A percentile compares a stretch with the other conserved stretches of the same genome.
These are phyloP conservation scores for Tetheella fluctuosa DNA, from an alignment of 2,888 invertebrate species.

Conservation along the genomic window DNA sequence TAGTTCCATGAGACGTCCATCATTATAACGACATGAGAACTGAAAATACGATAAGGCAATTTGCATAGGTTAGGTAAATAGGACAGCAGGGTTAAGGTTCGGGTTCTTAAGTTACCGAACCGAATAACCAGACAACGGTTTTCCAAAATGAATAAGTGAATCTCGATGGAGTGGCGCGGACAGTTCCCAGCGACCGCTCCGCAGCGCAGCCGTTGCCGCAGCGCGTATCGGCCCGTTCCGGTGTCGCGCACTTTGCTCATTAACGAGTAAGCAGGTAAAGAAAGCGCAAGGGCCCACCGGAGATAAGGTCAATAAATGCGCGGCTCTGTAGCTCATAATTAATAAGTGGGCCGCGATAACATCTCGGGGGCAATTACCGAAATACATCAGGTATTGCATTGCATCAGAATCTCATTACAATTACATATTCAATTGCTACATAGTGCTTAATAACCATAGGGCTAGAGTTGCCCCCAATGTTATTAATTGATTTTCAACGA, in stretches of 20 bases:
- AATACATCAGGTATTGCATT: constrained; percentile 56
- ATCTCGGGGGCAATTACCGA: constrained; percentile 70
- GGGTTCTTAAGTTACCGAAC: background rate
- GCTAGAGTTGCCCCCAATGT: constrained; percentile 29
- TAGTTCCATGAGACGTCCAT: no score
- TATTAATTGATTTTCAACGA: constrained; percentile 24
- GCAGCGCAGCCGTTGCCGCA: background rate
- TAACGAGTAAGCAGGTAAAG: constrained; percentile 65
- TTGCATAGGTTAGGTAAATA: no score
- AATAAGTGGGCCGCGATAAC: constrained; percentile 69
- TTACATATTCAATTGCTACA: constrained; percentile 57
- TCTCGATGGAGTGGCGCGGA: no score
- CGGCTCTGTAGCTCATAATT: constrained; percentile 70
- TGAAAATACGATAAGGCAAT: no score
- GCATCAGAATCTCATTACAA: constrained; percentile 57
- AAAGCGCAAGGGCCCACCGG: constrained; percentile 73
- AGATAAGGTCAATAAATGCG: constrained; percentile 81
- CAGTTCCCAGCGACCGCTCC: no score
- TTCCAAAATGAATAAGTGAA: background rate
- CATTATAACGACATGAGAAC: no score
- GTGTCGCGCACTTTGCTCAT: constrained; percentile 63
- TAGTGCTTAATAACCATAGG: constrained; percentile 48
- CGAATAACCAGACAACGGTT: background rate
- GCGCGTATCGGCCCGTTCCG: constrained; percentile 57
- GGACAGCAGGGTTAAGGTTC: no score